Base-by-base conservation (phyloP, 92 coral and sea anemone species). In the Porites lobata region DNA sequence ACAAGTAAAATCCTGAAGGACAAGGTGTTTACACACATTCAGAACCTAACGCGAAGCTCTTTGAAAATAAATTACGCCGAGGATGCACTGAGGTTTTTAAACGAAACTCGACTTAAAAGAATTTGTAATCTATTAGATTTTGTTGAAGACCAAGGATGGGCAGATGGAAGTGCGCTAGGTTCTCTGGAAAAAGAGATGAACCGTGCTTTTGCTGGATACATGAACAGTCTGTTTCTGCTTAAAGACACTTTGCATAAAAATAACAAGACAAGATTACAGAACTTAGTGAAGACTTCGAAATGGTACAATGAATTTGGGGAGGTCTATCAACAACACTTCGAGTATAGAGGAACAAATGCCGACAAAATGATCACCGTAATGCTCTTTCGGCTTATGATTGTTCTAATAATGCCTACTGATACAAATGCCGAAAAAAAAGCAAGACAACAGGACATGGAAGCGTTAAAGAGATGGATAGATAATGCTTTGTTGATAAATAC, bases 391-490 rank as follows among this genome's bases (percentile, higher is more conserved):
- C 59, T 54, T 54, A 54, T 54, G 59, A 54, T 54, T 54, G 59
- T 54, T 9, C 13, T 54, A 13, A 7, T 54, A 9, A 6, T 54
- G 79, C 61, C 54, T 9, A 54, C 59, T 54, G 59, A 54, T 54
- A 54, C 59, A 9, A 13, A 54, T 13, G 59, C 10, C 59, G 59
- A 54, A 13, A 54, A 54, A 54, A 54, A 54, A 13, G 59, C 59
- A 54, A 54, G 59, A 54, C 59, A 88, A 29, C 79, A 89, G 24
- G 98, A 93, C 38, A 85, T 94, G 93, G 82, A 78, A 8, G 86
- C 92, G 2, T 88, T 84, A 65, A 89, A 77, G 38, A 78, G 91
- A 69, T 95, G 96, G 98, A 67, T 92, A 20, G 84, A 95, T 79
- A 89, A 90, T 54, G 94, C 92, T 22, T 72, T 95, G 43, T 76